phyloP scores from a whole-genome alignment of 2,113 vertebrate species.

The Anser brachyrhynchus region DNA sequence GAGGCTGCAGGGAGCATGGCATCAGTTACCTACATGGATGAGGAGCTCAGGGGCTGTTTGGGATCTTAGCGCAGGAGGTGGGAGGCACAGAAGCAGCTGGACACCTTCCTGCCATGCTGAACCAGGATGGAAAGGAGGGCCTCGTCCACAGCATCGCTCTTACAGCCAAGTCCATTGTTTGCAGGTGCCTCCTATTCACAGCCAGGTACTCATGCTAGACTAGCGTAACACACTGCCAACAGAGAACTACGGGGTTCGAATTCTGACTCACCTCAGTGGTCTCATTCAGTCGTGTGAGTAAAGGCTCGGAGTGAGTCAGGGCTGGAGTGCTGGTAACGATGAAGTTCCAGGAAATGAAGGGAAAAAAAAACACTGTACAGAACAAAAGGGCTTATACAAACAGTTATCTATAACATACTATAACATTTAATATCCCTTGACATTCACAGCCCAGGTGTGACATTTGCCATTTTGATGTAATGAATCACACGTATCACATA shows the following conservation, averaged over 20 bases:
- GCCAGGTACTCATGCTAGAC: not conserved
- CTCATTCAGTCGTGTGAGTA: not conserved
- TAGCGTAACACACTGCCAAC: not conserved
- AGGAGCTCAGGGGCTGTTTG: not conserved
- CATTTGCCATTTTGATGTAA: not conserved
- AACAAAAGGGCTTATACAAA: not conserved
- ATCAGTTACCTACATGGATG: rapidly evolving
- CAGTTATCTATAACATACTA: not conserved
- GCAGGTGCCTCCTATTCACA: not conserved
- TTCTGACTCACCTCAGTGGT: not conserved
- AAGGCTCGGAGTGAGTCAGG: not conserved
- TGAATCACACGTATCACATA: rapidly evolving
- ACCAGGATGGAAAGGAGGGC: not conserved
- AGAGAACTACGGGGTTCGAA: not conserved
- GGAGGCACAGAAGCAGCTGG: not conserved
- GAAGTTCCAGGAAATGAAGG: not conserved
- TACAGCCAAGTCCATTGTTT: not conserved
- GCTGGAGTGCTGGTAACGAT: not conserved
- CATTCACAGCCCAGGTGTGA: not conserved
- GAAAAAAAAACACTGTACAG: not conserved
- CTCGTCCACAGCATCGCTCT: not conserved
- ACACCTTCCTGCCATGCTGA: not conserved
- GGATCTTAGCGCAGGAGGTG: too few species aligned
- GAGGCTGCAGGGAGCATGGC: not conserved
- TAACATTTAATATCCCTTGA: not conserved